phyloP scores from a whole-genome alignment of 2,113 vertebrate genomes.

The Connochaetes taurinus region DNA sequence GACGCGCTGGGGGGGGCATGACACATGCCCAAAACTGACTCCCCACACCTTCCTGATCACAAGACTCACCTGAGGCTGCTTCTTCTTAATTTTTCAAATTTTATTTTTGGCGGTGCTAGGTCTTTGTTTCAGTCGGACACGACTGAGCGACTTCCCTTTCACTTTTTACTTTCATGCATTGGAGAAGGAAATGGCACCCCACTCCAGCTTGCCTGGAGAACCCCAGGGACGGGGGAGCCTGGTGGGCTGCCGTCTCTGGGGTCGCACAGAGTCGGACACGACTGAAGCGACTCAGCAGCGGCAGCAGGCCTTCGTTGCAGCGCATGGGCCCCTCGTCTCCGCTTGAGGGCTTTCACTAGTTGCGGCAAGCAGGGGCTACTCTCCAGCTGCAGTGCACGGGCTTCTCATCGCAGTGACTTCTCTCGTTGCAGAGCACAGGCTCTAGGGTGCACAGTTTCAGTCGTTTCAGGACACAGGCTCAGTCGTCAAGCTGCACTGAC shows the following conservation, averaged over 20 bases:
- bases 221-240: no score
- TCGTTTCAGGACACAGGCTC: background rate
- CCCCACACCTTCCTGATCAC: background rate
- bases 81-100: background rate
- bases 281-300: no score
- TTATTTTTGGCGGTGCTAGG: background rate
- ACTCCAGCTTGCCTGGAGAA: no score
- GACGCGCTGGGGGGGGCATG: background rate
- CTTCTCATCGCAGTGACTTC: background rate
- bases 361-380: background rate
- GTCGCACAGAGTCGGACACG: no score
- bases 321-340: fast-evolving
- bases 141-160: no score
- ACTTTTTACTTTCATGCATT: no score
- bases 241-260: no score
- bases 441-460: background rate
- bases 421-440: background rate
- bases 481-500: background rate
- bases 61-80: background rate
- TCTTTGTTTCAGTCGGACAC: background rate
- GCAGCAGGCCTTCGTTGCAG: background rate
- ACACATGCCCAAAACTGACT: background rate
- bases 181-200: no score
- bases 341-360: background rate
- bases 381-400: fast-evolving